These are phyloP conservation scores for Gymnocheta viridis DNA, from an alignment of 2,888 invertebrate genomes.

Conservation along the genomic window DNA sequence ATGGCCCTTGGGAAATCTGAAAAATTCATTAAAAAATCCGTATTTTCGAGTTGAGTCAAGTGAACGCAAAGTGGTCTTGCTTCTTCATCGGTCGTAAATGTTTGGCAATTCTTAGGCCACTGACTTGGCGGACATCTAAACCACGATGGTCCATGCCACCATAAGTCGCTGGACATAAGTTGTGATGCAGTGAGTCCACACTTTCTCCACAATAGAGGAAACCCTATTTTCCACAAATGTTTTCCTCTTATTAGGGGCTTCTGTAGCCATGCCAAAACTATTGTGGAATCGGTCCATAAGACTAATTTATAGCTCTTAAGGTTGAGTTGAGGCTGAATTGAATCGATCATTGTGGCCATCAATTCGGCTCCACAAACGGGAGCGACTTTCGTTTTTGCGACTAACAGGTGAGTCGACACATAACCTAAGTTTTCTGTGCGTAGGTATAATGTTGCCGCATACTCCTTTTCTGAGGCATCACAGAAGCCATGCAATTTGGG, in stretches of 20 bases:
- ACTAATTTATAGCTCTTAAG: too few species aligned
- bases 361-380: too few species aligned
- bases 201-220: too few species aligned
- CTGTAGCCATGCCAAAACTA: too few species aligned
- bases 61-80: background rate
- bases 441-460: background rate
- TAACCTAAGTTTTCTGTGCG: background rate
- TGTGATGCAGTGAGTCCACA: background rate
- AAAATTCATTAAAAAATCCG: background rate
- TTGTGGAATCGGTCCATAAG: too few species aligned
- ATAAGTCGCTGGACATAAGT: background rate
- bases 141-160: too few species aligned
- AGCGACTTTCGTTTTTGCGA: constrained; percentile 6
- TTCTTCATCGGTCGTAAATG: background rate
- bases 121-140: background rate
- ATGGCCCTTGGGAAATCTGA: background rate
- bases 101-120: background rate
- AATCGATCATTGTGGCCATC: too few species aligned
- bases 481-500: constrained; percentile 1
- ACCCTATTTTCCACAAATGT: too few species aligned
- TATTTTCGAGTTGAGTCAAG: background rate
- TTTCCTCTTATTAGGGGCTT: too few species aligned
- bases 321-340: too few species aligned
- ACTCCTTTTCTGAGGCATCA: background rate
- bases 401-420: background rate